phyloP scores from a whole-genome alignment of 2,113 vertebrate species.

The Vulpes ferrilata region DNA sequence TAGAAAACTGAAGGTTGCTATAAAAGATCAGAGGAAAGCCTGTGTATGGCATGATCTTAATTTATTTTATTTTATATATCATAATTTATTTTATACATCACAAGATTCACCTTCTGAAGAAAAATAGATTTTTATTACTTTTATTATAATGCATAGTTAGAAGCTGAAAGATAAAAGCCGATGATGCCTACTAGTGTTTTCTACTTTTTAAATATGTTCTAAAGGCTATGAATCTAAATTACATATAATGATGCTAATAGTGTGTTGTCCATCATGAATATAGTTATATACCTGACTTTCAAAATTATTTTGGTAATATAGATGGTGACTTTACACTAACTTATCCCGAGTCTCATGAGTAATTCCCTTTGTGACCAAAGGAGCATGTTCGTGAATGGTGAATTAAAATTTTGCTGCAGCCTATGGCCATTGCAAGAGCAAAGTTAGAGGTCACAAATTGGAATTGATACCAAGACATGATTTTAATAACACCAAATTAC shows the following conservation, averaged over 20 bases:
- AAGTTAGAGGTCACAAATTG: constrained; percentile 42
- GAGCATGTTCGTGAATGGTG: background rate
- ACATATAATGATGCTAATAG: constrained; percentile 54
- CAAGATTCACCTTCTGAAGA: background rate
- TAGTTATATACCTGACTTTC: constrained; percentile 59
- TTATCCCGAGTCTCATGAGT: background rate
- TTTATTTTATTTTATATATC: no score
- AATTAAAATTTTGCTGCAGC: constrained; percentile 8
- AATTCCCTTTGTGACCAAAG: constrained; percentile 31
- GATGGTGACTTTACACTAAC: constrained; percentile 33
- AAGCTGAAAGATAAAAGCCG: constrained; percentile 44
- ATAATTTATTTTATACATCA: constrained; percentile 54
- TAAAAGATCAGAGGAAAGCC: constrained; percentile 10
- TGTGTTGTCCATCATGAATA: constrained; percentile 18
- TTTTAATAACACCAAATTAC: constrained; percentile 46
- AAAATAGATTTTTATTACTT: constrained; percentile 65
- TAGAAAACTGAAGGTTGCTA: background rate
- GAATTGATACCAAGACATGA: background rate
- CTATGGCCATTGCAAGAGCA: background rate
- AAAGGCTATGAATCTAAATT: constrained; percentile 65
- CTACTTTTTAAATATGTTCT: constrained; percentile 37
- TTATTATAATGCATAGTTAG: constrained; percentile 59
- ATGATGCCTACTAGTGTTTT: constrained; percentile 57
- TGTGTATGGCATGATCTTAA: background rate
- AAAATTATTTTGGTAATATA: background rate